Evolutionary conservation across 2,888 invertebrate genomes (phyloP).

Genomic region (Lithophane ornitopus): DNA sequence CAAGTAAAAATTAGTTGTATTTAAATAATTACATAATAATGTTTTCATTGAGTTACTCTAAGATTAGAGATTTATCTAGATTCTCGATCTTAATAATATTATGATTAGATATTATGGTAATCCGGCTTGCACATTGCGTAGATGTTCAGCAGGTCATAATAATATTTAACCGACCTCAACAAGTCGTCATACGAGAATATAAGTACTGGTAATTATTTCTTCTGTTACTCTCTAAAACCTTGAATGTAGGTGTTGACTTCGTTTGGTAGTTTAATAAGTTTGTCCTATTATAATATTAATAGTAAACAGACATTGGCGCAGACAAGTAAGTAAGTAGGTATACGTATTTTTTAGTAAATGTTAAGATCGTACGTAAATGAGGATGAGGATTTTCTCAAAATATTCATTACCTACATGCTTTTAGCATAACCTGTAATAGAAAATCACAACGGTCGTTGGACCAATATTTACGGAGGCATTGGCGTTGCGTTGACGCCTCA

Average conservation of each 20-base stretch:
- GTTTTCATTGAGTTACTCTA: conserved; percentile 33
- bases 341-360: neutral
- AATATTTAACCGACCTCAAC: conserved; percentile 34
- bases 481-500: neutral
- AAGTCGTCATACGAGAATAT: neutral
- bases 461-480: neutral
- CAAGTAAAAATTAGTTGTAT: neutral
- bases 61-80: conserved; percentile 34
- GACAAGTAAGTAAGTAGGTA: neutral
- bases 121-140: conserved; percentile 28
- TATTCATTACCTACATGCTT: too few relatives aligned
- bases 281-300: neutral
- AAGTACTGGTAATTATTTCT: conserved; percentile 7
- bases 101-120: conserved; percentile 29
- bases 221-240: neutral
- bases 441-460: neutral
- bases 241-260: neutral
- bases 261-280: neutral
- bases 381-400: neutral
- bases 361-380: neutral
- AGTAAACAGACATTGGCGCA: conserved; percentile 14
- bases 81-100: conserved; percentile 44
- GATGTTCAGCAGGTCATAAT: conserved; percentile 28
- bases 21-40: conserved; percentile 12
- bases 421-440: neutral